Percentiles rank a stretch among this genome's conserved stretches.
Evolutionary conservation across 1,140 invertebrate genomes (phyloP).

Genomic region (Helicorthomorpha holstii): DNA sequence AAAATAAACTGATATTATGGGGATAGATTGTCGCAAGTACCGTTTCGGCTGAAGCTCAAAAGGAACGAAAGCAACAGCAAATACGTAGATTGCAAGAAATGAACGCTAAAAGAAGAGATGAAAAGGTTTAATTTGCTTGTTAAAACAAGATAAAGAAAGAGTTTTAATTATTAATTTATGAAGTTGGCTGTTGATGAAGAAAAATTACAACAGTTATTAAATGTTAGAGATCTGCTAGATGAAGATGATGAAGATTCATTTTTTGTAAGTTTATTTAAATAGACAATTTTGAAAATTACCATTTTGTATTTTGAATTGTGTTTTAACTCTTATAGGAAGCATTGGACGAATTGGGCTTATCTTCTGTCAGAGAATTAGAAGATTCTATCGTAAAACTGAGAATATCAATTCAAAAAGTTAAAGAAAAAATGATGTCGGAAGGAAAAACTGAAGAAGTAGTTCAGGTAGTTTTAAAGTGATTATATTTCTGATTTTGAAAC

Average conservation of each 20-base stretch:
- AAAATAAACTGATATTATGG: no score
- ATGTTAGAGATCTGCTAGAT: conserved; percentile 56
- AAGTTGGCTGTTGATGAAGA: conserved; percentile 71
- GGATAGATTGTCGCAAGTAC: not conserved
- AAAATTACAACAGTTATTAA: conserved; percentile 54
- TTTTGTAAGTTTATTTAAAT: conserved; percentile 28
- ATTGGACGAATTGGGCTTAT: conserved; percentile 37
- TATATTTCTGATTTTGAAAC: no score
- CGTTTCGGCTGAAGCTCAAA: conserved; percentile 11
- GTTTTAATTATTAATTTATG: conserved; percentile 8
- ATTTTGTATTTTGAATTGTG: conserved; percentile 15
- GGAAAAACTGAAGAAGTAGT: not conserved
- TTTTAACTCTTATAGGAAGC: conserved; percentile 26
- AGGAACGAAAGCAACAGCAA: conserved; percentile 10
- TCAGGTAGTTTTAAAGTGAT: conserved; percentile 38
- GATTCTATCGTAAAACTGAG: conserved; percentile 57
- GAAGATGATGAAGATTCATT: conserved; percentile 59
- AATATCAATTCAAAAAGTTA: conserved; percentile 55
- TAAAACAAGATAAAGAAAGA: not conserved
- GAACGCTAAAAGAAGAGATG: conserved; percentile 66
- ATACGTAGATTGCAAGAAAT: conserved; percentile 40
- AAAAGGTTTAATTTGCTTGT: conserved; percentile 32
- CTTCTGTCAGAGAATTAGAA: conserved; percentile 40
- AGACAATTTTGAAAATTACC: not conserved
- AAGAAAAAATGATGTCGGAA: conserved; percentile 42